These are phyloP conservation scores for Vicugna pacos DNA, from an alignment of 2,113 vertebrate species.

Conservation along the genomic window DNA sequence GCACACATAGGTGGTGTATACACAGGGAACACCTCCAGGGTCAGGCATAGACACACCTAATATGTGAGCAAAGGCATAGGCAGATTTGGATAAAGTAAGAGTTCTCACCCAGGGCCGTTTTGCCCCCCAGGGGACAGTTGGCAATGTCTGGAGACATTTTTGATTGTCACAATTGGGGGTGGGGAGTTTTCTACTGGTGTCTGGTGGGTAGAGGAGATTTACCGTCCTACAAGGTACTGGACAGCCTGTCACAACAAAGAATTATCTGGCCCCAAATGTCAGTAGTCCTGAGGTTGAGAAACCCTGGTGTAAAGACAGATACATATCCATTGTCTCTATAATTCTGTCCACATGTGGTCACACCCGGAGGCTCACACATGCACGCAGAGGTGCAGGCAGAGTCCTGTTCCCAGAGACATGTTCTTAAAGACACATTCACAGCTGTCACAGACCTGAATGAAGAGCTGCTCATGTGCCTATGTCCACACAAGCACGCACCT, in stretches of 20 bases:
- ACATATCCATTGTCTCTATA: background rate
- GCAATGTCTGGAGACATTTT: constrained; percentile 38
- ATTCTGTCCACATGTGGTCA: constrained; percentile 42
- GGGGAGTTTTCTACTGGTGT: background rate
- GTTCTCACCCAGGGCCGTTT: background rate
- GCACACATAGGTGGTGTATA: background rate
- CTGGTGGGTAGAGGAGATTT: constrained; percentile 18
- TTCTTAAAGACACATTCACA: constrained; percentile 49
- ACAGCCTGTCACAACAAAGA: constrained; percentile 26
- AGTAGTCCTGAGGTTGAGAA: constrained; percentile 38
- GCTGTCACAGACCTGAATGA: background rate
- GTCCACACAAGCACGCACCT: background rate
- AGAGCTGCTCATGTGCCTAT: background rate
- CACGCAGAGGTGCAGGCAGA: constrained; percentile 26
- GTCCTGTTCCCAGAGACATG: background rate
- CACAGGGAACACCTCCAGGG: background rate
- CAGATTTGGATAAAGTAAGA: background rate
- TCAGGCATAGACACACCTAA: background rate
- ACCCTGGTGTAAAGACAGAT: constrained; percentile 22
- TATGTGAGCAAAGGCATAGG: background rate
- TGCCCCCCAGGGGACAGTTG: background rate
- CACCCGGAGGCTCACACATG: background rate
- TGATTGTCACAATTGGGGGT: background rate
- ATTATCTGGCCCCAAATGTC: constrained; percentile 50
- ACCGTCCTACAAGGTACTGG: background rate